These are phyloP conservation scores for Campoplex capitator DNA, from an alignment of 2,888 invertebrate genomes.

Conservation along the genomic window DNA sequence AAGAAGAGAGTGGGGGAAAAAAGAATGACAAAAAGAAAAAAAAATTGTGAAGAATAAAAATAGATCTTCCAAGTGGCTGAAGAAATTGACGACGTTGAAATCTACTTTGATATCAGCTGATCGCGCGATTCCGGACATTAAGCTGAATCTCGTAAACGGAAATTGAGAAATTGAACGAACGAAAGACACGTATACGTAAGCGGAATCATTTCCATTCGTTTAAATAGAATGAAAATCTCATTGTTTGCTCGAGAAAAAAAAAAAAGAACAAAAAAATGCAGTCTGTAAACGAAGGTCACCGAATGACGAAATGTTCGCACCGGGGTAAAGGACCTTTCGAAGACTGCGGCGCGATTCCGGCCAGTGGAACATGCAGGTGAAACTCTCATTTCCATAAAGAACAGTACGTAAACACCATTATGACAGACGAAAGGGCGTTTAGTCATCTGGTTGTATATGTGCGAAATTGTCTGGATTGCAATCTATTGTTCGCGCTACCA, in stretches of 20 bases:
- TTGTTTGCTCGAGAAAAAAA: background rate
- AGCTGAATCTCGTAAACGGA: background rate
- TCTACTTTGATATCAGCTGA: background rate
- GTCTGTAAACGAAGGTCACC: background rate
- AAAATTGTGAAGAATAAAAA: background rate
- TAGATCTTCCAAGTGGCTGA: background rate
- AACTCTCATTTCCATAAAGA: slow-evolving; percentile 35
- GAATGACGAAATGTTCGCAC: slow-evolving; percentile 5
- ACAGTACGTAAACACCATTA: background rate
- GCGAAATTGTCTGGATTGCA: slow-evolving; percentile 8
- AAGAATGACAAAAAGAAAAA: background rate
- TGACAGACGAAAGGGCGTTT: background rate
- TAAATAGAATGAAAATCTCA: background rate
- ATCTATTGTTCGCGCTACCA: slow-evolving; percentile 1
- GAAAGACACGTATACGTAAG: background rate
- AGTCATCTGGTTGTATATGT: background rate
- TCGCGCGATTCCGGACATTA: background rate
- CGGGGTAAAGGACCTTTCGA: slow-evolving; percentile 7
- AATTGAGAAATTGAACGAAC: slow-evolving; percentile 6
- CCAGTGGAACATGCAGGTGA: slow-evolving; percentile 5
- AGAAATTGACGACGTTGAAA: slow-evolving; percentile 7
- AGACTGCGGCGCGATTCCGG: background rate
- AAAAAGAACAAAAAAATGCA: background rate
- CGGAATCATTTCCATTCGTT: background rate
- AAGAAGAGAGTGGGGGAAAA: background rate